These are phyloP conservation scores for Agrypnia vestita DNA, from an alignment of 1,140 invertebrate species.

Conservation along the genomic window DNA sequence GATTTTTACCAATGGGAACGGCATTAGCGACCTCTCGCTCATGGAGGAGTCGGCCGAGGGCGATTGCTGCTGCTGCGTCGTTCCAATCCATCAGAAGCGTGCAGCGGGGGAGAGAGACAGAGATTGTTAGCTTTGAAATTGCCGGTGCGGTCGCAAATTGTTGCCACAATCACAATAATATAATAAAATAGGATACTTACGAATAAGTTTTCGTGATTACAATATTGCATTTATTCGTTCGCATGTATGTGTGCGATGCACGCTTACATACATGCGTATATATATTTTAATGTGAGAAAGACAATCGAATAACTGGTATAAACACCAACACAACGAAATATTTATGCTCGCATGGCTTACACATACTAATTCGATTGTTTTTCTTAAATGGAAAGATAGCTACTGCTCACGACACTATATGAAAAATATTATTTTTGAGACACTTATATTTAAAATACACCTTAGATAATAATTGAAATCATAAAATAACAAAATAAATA, in stretches of 20 bases:
- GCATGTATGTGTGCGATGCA: background rate
- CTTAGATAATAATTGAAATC: too few relatives aligned
- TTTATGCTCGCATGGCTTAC: too few relatives aligned
- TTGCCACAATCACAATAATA: conserved; percentile 21
- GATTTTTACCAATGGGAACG: conserved; percentile 71
- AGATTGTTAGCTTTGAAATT: conserved; percentile 54
- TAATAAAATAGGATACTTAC: conserved; percentile 23
- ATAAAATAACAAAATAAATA: too few relatives aligned
- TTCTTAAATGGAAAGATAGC: too few relatives aligned
- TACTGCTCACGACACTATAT: too few relatives aligned
- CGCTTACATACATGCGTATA: too few relatives aligned
- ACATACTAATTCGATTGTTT: too few relatives aligned
- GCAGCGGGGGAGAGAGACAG: conserved; percentile 63
- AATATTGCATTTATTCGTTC: background rate
- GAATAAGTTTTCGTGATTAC: background rate
- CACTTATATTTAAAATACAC: too few relatives aligned
- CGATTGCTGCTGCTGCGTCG: conserved; percentile 69
- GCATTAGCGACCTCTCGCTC: conserved; percentile 71
- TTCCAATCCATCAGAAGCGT: conserved; percentile 61
- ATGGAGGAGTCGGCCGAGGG: conserved; percentile 73
- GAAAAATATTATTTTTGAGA: too few relatives aligned
- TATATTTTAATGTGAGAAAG: too few relatives aligned
- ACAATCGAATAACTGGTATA: too few relatives aligned
- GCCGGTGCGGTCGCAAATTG: background rate
- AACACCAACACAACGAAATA: too few relatives aligned